Conservation (phyloP, 2,888 invertebrate species). For the Flabesymbios commensalis region DNA sequence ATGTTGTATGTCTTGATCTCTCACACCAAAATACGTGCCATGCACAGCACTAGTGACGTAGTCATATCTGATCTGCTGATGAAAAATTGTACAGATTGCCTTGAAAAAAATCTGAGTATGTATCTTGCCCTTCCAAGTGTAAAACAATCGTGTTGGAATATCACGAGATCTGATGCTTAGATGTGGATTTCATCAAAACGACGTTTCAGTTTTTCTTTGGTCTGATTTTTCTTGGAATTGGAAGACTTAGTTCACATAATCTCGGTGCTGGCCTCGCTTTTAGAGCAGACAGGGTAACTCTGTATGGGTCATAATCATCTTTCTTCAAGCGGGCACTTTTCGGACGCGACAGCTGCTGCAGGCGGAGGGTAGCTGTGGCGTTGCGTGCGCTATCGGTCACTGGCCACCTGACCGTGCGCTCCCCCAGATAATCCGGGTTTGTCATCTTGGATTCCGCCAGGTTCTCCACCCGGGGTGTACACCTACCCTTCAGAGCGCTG, state of each 20-base stretch:
- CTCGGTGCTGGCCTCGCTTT: slow-evolving; percentile 45
- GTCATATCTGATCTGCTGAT: too few species aligned
- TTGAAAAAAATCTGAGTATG: too few species aligned
- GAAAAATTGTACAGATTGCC: too few species aligned
- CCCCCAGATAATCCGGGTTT: slow-evolving; percentile 40
- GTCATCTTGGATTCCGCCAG: slow-evolving; percentile 44
- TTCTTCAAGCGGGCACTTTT: slow-evolving; percentile 49
- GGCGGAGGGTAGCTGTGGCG: slow-evolving; percentile 45
- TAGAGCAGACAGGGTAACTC: slow-evolving; percentile 43
- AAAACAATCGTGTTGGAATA: too few species aligned
- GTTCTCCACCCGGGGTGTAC: slow-evolving; percentile 41
- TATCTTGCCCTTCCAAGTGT: too few species aligned
- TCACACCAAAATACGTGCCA: too few species aligned
- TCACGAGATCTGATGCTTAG: too few species aligned
- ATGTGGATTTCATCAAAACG: too few species aligned
- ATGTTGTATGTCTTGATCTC: too few species aligned
- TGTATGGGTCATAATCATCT: slow-evolving; percentile 56
- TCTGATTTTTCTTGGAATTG: slow-evolving; percentile 49
- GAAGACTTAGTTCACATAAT: slow-evolving; percentile 45
- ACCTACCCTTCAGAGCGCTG: slow-evolving; percentile 37
- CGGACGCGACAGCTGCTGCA: slow-evolving; percentile 53
- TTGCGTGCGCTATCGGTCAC: slow-evolving; percentile 45
- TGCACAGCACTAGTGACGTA: too few species aligned
- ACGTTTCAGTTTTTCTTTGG: slow-evolving; percentile 27
- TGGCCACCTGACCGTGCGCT: slow-evolving; percentile 44